These are phyloP conservation scores for Turritopsis dohrnii DNA, from an alignment of 30 jellyfish, hydroid and myxozoan genomes.

Conservation along the genomic window DNA sequence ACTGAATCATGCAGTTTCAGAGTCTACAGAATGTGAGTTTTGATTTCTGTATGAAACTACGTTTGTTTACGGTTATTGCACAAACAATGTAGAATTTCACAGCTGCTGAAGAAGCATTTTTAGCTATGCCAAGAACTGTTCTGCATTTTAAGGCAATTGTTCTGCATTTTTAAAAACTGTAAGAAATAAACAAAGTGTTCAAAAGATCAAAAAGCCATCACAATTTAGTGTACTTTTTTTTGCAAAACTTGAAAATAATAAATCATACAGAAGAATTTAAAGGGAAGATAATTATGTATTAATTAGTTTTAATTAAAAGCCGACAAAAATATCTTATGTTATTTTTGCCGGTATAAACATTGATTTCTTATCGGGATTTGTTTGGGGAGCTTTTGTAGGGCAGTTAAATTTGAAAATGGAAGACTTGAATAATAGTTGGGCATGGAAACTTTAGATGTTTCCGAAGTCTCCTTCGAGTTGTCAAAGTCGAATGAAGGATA, in stretches of 20 bases:
- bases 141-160: neutral
- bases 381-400: neutral
- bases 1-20: neutral
- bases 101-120: neutral
- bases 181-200: neutral
- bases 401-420: neutral
- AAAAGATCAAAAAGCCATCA: conserved; percentile 18
- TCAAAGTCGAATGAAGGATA: conserved; percentile 19
- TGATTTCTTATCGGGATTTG: neutral
- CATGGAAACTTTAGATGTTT: conserved; percentile 11
- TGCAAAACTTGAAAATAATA: neutral
- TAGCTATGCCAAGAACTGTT: neutral
- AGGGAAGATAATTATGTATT: neutral
- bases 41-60: neutral
- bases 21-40: neutral
- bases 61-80: neutral
- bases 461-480: neutral
- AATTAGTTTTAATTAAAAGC: neutral
- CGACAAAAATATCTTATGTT: neutral
- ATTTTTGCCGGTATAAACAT: neutral
- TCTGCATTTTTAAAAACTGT: neutral
- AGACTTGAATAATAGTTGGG: neutral
- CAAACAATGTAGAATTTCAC: neutral
- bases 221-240: neutral
- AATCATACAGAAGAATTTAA: neutral